Evolutionary conservation across 2,888 invertebrate species (phyloP), one percentile per base, ranked within the genome.

Genomic region (Gymnocheta viridis): DNA sequence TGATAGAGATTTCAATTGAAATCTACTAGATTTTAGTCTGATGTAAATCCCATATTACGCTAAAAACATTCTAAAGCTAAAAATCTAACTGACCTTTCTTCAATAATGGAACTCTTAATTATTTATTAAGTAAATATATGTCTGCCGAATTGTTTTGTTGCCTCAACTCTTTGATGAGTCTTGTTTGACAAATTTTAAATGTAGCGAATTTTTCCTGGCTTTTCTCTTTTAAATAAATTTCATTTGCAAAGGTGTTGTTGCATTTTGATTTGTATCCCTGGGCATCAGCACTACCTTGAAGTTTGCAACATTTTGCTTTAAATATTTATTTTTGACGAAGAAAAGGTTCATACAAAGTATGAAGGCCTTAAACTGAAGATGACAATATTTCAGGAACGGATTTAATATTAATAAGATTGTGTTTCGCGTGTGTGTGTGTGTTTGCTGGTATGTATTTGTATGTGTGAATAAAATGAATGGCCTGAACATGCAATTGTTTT

Each of bases 181-280:
- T 2, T 10, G 12, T 27, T 62, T 7, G n/a, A 14, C 10, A 22
- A 62, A 38, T 38, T 19, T 22, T 24, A 38, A 24, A 2, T 56
- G 38, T 56, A 29, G 54, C 35, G 35, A 6, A 12, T 4, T 6
- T 41, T 7, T 5, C 38, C 9, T 24, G n/a, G n/a, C n/a, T 24
- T 64, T 2, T 1, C 17, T 38, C 17, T 51, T 14, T 35, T 41
- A 51, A 1, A 6, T 54, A 38, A 9, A 41, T 51, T 76, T 29
- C 2, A n/a, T 44, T 76, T 56, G 14, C 19, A 64, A 76, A 82
- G 82, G 76, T 82, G 82, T 82, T 82, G 76, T n/a, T 76, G 66
- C n/a, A 64, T 32, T 47, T 51, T 51, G 38, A 51, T 79, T 27
- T 60, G 56, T 67, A 56, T 64, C 76, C 58, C 47, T 47, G 47